Base-by-base conservation (phyloP, 2,797 vertebrate genomes). In the Diglossa cyanea region DNA sequence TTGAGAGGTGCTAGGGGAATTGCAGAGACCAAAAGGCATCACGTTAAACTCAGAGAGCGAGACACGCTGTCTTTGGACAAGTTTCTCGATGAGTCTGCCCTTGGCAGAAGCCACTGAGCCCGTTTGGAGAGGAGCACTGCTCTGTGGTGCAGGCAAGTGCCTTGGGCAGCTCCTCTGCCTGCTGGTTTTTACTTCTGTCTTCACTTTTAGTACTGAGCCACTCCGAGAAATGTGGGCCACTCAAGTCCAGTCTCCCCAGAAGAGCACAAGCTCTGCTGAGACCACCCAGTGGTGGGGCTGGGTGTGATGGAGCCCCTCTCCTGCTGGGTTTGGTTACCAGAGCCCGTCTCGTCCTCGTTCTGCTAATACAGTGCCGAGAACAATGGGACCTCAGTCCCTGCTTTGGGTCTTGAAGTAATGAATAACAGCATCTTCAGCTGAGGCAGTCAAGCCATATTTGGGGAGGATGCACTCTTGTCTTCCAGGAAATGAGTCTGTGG, bases 1-100 rank as follows among this genome's bases (percentile, higher is more conserved):
- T 96, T 97, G 94, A 96, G 97, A 97, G 76, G 94, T 95, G 78
- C 96, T 96, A 35, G 65, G 95, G 88, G 96, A 94, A 93, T 98
- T 97, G 90, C 87, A 86, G 90, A 97, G 94, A 90, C 97, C 94
- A 93, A 96, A 97, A 93, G 94, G 92, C 96, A 83, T 98, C 78
- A 95, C 2, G 37, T 95, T 97, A 90, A 96, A 97, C 62, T 97
- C 61, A 1, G 77, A 81, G 67, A 94, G 91, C 0, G 31, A 97
- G 97, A 87, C 95, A 83, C 25, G 13, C 89, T 78, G 90, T 97
- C 94, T 97, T 97, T 83, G 92, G 94, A 95, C 90, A 80, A 92
- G 72, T 83, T 93, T 94, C 79, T 92, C 3, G 42, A 93, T 93
- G 94, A 90, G 86, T 92, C 95, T 96, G 93, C 88, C 94, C 93